phyloP scores from a whole-genome alignment of 1,140 invertebrate species.

The Lamellibrachia luymesi region DNA sequence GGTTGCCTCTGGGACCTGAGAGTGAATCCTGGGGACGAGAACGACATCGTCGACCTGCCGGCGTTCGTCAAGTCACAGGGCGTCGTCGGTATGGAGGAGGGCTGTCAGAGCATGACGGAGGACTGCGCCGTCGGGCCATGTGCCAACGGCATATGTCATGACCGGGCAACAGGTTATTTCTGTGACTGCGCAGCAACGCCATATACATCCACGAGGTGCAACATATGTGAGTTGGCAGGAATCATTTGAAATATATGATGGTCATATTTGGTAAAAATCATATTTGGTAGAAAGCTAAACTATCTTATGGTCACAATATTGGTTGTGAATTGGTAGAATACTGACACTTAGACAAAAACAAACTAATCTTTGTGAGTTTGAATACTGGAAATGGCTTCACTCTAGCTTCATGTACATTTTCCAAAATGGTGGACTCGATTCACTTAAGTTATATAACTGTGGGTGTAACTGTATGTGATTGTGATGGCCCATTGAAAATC shows the following conservation, averaged over 20 bases:
- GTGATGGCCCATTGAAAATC: background rate
- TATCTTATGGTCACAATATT: background rate
- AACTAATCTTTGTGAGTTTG: background rate
- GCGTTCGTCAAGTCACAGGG: slow-evolving; percentile 18
- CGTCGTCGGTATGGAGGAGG: slow-evolving; percentile 32
- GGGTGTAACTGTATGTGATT: background rate
- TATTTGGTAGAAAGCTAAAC: background rate
- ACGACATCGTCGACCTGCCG: slow-evolving; percentile 30
- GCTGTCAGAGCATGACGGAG: slow-evolving; percentile 34
- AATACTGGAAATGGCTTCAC: background rate
- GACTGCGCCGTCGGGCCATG: slow-evolving; percentile 30
- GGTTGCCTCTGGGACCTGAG: slow-evolving; percentile 43
- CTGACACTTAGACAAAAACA: background rate
- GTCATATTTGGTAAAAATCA: background rate
- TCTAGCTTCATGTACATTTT: background rate
- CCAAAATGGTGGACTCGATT: background rate
- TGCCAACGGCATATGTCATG: slow-evolving; percentile 35
- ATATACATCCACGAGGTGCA: slow-evolving; percentile 40
- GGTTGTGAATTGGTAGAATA: background rate
- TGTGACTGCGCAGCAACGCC: slow-evolving; percentile 44
- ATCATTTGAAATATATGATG: background rate
- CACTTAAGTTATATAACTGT: background rate
- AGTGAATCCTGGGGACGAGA: slow-evolving; percentile 31
- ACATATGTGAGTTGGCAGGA: slow-evolving; percentile 34
- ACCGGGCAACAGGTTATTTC: slow-evolving; percentile 37